Evolutionary conservation across 2,888 invertebrate species (phyloP), one percentile per base, ranked within the genome.

Genomic region (Nymphalis c-album): DNA sequence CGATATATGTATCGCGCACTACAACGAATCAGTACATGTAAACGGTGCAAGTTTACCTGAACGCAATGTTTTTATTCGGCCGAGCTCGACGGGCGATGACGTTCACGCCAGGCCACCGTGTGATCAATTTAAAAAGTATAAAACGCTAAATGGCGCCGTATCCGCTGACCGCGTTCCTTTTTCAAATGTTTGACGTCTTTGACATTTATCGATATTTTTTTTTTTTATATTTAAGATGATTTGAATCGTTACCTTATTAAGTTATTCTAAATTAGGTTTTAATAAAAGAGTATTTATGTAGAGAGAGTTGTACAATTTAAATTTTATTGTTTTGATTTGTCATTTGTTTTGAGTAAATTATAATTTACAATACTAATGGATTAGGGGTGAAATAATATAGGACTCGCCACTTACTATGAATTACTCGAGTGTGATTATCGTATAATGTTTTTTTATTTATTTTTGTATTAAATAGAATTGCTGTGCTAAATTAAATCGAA

Each of bases 41-140:
- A 86, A 83, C 85, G 77, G 66, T 76, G 74, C 74, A 68, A 74
- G 78, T 77, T 78, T 77, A 87, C 83, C 80, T 82, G 81, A 81
- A 79, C 77, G 77, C 77, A 76, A 75, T 88, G 88, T 89, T 89
- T 85, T 88, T 84, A 85, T 85, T 78, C 78, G 76, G 80, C 79
- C 82, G 75, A 77, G 75, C 77, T 79, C 72, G 74, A 76, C 75
- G 75, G 75, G 51, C 77, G 82, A 79, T 82, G 84, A 83, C 81
- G 84, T 78, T 78, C 76, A 71, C 72, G 75, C 82, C 82, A 80
- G 82, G 75, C 80, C 73, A 75, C 73, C 69, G 45, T 46, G 47
- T 72, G 76, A 79, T 81, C 82, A 81, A 84, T 85, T 82, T 78
- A 79, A 85, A 84, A 83, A 78, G 75, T 79, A 81, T 85, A 83